Evolutionary conservation across 35 echinoderm and acorn worm species (phyloP), one percentile per base, ranked within the genome.

Genomic region (Stichopus chloronotus): DNA sequence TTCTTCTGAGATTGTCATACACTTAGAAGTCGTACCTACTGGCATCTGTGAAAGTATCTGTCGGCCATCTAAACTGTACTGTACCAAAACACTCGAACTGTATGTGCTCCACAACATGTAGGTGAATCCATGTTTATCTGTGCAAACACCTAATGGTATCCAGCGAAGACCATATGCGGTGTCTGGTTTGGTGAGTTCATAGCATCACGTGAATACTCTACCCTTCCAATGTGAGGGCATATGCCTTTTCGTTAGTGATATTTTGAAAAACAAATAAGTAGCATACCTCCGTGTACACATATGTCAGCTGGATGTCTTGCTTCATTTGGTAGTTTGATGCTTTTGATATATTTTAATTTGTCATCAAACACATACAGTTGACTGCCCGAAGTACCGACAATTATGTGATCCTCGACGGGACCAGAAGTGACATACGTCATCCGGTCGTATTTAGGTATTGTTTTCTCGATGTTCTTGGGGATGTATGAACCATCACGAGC

Each of bases 301-400:
- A 84, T 84, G 58, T 84, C 81, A 58, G 2, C n/a, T 19, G 81
- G 13, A 8, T 55, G n/a, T 52, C n/a, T 84, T 13, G 58, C 58
- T 20, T 57, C 11, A 5, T 19, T 55, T 84, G 81, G 81, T 6
- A 84, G 81, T 20, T 21, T 16, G 8, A 84, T 55, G 81, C 5
- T 57, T 5, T 59, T 53, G 20, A 57, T 56, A 23, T 85, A 85
- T 9, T 14, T 58, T 56, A 59, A 56, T 16, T 85, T 16, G 24
- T 85, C 11, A 20, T 85, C 82, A 85, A 59, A 85, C 58, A 85
- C 82, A 85, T 85, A 85, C 16, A 85, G 55, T n/a, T 85, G 55
- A n/a, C 55, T 85, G 55, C 82, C 20, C 12, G 19, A 4, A 3
- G 10, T 57, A 19, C 80, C 80, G 7, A 83, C 80, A 11, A 83